Base-by-base conservation (phyloP, 2,888 invertebrate genomes). In the Andrena bucephala region DNA sequence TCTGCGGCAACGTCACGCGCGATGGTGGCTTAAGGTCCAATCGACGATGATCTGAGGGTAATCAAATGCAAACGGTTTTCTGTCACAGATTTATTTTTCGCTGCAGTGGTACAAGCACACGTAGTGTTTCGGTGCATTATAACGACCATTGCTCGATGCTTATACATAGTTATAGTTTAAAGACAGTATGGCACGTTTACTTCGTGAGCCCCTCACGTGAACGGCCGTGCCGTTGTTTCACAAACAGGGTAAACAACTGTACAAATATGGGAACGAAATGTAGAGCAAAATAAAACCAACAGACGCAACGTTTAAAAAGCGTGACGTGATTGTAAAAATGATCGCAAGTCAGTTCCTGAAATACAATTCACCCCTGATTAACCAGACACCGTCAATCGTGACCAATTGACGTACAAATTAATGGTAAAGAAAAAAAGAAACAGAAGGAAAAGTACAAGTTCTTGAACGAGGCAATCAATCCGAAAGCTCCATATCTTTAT, bases 81-180 rank as follows among this genome's bases (percentile, higher is more conserved):
- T 86, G 77, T 90, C 83, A 91, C 86, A 84, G 87, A 88, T 93
- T 93, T 93, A 93, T 93, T 93, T 42, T 79, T 75, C 86, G 89
- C 87, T 89, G 92, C 80, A 87, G 86, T 89, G 81, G 81, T 92
- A 93, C 93, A 93, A 92, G 91, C 91, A 91, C 90, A 89, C 86
- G 86, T 87, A 86, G 84, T 84, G 83, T 83, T 66, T 85, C 77
- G 72, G 84, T 91, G 89, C 85, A 66, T 91, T 87, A 88, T 90
- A 86, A 89, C 80, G 78, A 86, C 70, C 76, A 71, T 77, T 85
- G 81, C 80, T 78, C 84, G 79, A 79, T 78, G 66, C 85, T 89
- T 85, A 85, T 84, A 86, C 81, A 78, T 89, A 81, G 68, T 68
- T 84, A 84, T 87, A 84, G 42, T 77, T 73, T 89, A 87, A 81